Base-by-base conservation (phyloP, 2,888 invertebrate species). In the Napeogenes sylphis region DNA sequence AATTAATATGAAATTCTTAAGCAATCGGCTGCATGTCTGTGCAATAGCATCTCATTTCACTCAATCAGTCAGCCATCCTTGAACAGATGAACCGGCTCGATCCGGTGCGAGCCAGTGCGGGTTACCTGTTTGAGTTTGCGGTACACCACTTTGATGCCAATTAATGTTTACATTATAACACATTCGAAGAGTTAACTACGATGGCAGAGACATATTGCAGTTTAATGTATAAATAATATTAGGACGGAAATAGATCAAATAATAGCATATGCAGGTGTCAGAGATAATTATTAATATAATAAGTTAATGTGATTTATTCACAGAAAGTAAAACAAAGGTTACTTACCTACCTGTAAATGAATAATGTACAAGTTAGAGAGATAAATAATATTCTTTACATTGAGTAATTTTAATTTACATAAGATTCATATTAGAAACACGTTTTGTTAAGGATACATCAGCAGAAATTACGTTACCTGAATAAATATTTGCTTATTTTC, bases 81-180 rank as follows among this genome's bases (percentile, higher is more conserved):
- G 64, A 66, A 63, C 53, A 53, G 66, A 61, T 30, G 51, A 61
- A 68, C 65, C 61, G 63, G 68, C 65, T 68, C 45, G 5, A 55
- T 61, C 65, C 64, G 65, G 67, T 65, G 68, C 60, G 56, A 54
- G 53, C 68, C 67, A 51, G 62, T 69, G 75, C 73, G 74, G 76
- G 76, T 75, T 68, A 70, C 69, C 65, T 66, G 66, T 57, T 66
- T 65, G 47, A 59, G 62, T 69, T 21, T 62, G 51, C 62, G 60
- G 67, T 59, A 58, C 58, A 60, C 56, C 51, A 57, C 63, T 64
- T 64, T 60, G 57, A 64, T 61, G 47, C 42, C 32, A 14, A 51
- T 62, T 62, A 66, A 64, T 56, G 59, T 62, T 67, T 64, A 62
- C 35, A 62, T 57, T 62, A 56, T 55, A 53, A 57, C 54, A 55